Percentiles rank a stretch among this genome's conserved stretches.
Evolutionary conservation across 2,888 invertebrate species (phyloP).

Genomic region (Penaeus monodon): DNA sequence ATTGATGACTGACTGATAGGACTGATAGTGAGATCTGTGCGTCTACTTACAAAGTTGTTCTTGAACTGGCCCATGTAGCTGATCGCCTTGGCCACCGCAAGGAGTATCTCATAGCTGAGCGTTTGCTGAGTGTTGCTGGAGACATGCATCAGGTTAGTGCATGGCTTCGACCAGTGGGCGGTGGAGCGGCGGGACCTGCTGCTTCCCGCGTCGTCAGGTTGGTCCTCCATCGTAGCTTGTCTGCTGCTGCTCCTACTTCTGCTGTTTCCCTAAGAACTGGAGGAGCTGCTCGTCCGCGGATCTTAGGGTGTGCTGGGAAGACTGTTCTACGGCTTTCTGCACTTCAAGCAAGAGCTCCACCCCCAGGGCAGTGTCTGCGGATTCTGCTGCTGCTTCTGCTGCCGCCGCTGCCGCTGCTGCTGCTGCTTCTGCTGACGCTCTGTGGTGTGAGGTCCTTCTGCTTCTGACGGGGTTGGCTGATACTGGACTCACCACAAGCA

Average conservation of each 20-base stretch:
- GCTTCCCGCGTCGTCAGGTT: constrained; percentile 29
- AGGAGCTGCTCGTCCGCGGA: too few species aligned
- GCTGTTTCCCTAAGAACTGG: background rate
- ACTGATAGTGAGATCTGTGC: too few species aligned
- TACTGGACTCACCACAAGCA: constrained; percentile 32
- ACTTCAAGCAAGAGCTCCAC: constrained; percentile 1
- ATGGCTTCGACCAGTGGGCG: constrained; percentile 41
- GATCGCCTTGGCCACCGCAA: background rate
- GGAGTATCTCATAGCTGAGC: constrained; percentile 3
- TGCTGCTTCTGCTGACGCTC: background rate
- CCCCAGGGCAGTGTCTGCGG: constrained; percentile 2
- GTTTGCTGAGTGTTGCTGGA: constrained; percentile 6
- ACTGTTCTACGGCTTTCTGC: background rate
- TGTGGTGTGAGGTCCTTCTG: constrained; percentile 7
- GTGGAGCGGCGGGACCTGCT: constrained; percentile 5
- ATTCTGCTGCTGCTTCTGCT: background rate
- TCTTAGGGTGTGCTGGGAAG: too few species aligned
- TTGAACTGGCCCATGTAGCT: too few species aligned
- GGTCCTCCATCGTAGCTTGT: constrained; percentile 9
- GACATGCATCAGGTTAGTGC: constrained; percentile 18
- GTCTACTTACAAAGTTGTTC: too few species aligned
- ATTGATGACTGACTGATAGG: too few species aligned
- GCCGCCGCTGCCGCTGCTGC: constrained; percentile 24
- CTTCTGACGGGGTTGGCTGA: constrained; percentile 33
- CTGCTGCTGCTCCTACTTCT: background rate